Evolutionary conservation across 1,140 invertebrate genomes (phyloP).

Genomic region (Nylanderia fulva): DNA sequence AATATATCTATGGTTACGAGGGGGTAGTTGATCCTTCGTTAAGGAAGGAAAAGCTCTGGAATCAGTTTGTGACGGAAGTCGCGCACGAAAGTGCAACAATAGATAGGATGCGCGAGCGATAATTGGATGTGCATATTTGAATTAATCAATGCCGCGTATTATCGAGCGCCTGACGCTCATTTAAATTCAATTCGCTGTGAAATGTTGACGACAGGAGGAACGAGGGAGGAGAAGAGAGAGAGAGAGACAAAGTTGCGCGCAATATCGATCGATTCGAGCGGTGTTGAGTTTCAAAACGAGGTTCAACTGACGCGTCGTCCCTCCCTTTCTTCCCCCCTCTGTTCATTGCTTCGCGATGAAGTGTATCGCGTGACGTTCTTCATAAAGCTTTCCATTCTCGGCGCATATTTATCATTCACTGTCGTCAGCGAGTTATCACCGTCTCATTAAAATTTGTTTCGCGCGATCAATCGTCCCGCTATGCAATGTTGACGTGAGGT

Average conservation of each 20-base stretch:
- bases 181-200: conserved; percentile 53
- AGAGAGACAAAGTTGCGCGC: conserved; percentile 21
- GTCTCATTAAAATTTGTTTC: conserved; percentile 51
- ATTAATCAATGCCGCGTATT: conserved; percentile 56
- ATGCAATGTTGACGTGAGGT: not conserved
- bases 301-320: conserved; percentile 33
- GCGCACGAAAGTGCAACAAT: not conserved
- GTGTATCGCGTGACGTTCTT: conserved; percentile 52
- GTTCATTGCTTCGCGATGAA: not conserved
- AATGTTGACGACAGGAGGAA: conserved; percentile 34
- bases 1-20: too few species aligned
- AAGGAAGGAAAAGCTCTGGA: not conserved
- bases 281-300: conserved; percentile 57
- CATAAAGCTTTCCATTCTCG: conserved; percentile 9
- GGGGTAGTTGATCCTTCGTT: too few species aligned
- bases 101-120: conserved; percentile 8
- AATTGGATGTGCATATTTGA: conserved; percentile 39
- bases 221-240: not conserved
- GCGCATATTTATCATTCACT: conserved; percentile 35
- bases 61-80: not conserved
- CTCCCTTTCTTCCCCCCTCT: too few species aligned
- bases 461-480: conserved; percentile 19
- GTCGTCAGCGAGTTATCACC: conserved; percentile 45
- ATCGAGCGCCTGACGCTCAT: conserved; percentile 33
- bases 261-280: conserved; percentile 28